These are phyloP conservation scores for Panorpa germanica DNA, from an alignment of 2,888 invertebrate species.

Conservation along the genomic window DNA sequence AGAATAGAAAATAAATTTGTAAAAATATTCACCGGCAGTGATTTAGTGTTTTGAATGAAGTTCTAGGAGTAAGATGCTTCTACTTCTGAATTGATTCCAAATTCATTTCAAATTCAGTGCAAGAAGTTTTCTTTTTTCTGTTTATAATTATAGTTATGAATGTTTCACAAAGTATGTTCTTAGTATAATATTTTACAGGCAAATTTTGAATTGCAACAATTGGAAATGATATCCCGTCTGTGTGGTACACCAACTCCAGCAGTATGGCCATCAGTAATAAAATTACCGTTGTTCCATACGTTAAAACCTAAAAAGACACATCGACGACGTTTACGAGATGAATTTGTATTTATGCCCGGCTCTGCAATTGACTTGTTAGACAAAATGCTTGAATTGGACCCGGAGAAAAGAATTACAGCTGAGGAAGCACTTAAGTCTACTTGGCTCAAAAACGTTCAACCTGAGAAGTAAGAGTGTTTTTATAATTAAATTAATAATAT, in stretches of 20 bases:
- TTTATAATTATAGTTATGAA: background rate
- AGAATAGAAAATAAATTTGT: background rate
- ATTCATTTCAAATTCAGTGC: too few relatives aligned
- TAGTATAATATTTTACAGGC: constrained; percentile 36
- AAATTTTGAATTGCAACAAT: constrained; percentile 77
- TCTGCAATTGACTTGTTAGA: constrained; percentile 81
- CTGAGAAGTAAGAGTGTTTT: constrained; percentile 55
- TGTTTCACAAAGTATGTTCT: too few relatives aligned
- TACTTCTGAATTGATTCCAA: background rate
- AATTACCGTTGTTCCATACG: constrained; percentile 79
- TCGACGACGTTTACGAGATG: constrained; percentile 75
- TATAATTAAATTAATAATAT: constrained; percentile 9
- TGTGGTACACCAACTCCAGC: constrained; percentile 95
- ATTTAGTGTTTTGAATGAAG: background rate
- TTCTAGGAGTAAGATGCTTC: background rate
- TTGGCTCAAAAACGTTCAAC: constrained; percentile 83
- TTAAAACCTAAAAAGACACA: constrained; percentile 82
- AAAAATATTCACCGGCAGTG: constrained; percentile 1
- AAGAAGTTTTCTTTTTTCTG: too few relatives aligned
- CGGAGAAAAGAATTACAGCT: constrained; percentile 81
- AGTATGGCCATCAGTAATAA: constrained; percentile 91
- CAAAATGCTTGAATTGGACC: constrained; percentile 91
- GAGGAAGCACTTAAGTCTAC: constrained; percentile 81
- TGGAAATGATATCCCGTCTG: constrained; percentile 82
- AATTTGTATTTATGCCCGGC: constrained; percentile 81